Conservation (phyloP, 2,888 invertebrate species). For the Drosophila paranaensis region DNA sequence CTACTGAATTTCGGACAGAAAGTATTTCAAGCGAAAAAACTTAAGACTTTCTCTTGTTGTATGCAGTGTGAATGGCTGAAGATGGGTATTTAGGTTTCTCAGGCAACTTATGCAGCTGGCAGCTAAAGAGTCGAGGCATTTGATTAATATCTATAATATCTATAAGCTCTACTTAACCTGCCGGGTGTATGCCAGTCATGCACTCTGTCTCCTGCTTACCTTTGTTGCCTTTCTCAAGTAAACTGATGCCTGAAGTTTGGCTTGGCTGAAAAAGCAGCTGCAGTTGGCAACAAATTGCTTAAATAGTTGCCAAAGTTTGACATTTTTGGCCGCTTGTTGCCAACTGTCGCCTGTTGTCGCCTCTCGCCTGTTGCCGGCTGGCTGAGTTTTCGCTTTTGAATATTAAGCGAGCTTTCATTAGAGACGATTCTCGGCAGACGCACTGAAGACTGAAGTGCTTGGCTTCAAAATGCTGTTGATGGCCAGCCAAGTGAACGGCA, state of each 20-base stretch:
- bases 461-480: slow-evolving; percentile 40
- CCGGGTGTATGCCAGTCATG: neutral
- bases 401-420: slow-evolving; percentile 50
- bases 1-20: neutral
- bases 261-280: neutral
- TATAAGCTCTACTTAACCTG: neutral
- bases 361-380: slow-evolving; percentile 16
- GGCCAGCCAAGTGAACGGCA: slow-evolving; percentile 41
- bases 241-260: neutral
- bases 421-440: neutral
- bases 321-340: slow-evolving; percentile 12
- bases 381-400: slow-evolving; percentile 40
- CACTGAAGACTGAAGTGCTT: slow-evolving; percentile 15
- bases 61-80: neutral
- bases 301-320: slow-evolving; percentile 12
- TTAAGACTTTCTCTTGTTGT: neutral
- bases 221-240: neutral
- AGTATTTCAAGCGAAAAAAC: neutral
- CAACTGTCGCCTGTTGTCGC: slow-evolving; percentile 39
- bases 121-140: too few species aligned
- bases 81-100: neutral
- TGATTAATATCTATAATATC: too few species aligned
- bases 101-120: too few species aligned
- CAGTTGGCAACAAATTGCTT: slow-evolving; percentile 15
- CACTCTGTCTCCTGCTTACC: neutral